Conservation (phyloP, 2,113 vertebrate species). For the Semnopithecus entellus region DNA sequence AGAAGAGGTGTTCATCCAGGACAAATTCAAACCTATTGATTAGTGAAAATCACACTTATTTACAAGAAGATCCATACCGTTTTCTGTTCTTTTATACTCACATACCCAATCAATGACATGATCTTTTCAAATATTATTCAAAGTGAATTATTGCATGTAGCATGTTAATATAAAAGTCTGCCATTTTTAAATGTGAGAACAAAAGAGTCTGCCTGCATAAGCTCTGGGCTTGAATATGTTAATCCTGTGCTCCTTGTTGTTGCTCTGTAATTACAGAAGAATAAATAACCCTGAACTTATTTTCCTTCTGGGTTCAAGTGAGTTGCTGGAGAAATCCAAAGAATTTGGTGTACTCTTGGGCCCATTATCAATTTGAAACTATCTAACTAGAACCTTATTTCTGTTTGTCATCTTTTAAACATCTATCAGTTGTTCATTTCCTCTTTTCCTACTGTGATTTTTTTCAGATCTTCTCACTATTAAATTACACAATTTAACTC, state of each 20-base stretch:
- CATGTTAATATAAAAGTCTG: background rate
- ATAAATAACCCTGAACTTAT: background rate
- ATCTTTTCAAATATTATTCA: background rate
- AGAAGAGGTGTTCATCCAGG: background rate
- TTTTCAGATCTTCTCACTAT: background rate
- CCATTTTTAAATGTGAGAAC: background rate
- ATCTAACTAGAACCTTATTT: background rate
- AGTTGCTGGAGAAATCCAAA: background rate
- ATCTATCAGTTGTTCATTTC: background rate
- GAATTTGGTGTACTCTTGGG: background rate
- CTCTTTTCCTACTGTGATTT: background rate
- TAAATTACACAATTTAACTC: background rate
- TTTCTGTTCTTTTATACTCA: background rate
- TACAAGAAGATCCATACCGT: background rate
- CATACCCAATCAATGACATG: background rate
- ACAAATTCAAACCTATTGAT: background rate
- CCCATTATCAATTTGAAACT: slow-evolving; percentile 18
- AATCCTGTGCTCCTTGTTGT: background rate
- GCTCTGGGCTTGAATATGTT: background rate
- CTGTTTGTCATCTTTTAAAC: background rate
- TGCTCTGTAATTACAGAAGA: background rate
- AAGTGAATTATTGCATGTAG: background rate
- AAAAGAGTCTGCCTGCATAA: background rate
- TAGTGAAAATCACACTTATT: background rate
- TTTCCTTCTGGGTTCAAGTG: slow-evolving; percentile 32